phyloP scores from a whole-genome alignment of 2,113 vertebrate genomes.

The Romanogobio albipinnatus region DNA sequence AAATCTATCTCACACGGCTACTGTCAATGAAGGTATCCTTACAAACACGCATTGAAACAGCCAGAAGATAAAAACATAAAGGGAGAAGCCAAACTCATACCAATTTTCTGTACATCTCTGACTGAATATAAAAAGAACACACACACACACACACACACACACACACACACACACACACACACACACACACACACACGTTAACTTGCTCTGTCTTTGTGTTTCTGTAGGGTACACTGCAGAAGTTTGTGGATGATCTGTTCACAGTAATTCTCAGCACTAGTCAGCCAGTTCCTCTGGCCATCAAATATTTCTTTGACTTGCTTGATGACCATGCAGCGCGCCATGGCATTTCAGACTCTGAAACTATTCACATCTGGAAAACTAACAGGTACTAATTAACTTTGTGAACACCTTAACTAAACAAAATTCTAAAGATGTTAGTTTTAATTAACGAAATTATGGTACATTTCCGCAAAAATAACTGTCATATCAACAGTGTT shows the following conservation, averaged over 20 bases:
- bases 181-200: neutral
- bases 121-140: neutral
- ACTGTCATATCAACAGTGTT: neutral
- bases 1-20: slow-evolving; percentile 98
- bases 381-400: slow-evolving; percentile 87
- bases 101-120: neutral
- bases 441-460: neutral
- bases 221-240: slow-evolving; percentile 92
- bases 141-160: neutral
- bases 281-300: slow-evolving; percentile 90
- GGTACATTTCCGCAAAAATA: neutral
- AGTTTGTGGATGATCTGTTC: slow-evolving; percentile 97
- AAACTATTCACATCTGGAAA: slow-evolving; percentile 99
- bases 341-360: slow-evolving; percentile 88
- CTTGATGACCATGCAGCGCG: slow-evolving; percentile 91
- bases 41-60: neutral
- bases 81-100: neutral
- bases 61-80: neutral
- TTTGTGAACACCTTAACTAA: too few relatives aligned
- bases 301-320: slow-evolving; percentile 70
- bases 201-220: neutral
- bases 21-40: slow-evolving; percentile 93
- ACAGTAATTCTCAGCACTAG: slow-evolving; percentile 95
- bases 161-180: neutral
- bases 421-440: neutral